Evolutionary conservation across 2,797 vertebrate species (phyloP), one percentile per base, ranked within the genome.

Genomic region (Borostomias antarcticus): DNA sequence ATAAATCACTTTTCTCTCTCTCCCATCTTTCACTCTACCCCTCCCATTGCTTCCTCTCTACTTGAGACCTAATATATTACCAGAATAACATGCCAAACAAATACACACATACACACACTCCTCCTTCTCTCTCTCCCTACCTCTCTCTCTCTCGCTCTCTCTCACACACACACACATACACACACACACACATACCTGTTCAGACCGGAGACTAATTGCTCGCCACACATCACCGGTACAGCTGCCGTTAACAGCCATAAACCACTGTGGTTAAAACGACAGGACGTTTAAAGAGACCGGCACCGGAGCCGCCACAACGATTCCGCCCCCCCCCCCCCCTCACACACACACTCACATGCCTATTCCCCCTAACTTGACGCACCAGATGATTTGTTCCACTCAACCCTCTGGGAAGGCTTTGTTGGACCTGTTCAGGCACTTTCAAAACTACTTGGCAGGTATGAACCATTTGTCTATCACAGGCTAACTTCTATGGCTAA

Each of bases 121-220:
- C n/a, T 43, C 13, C n/a, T 43, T 17, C 40, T 43, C 40, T 17
- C 37, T 17, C 40, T 43, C 11, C 11, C 10, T 21, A 11, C 9
- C n/a, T 50, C n/a, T 21, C 21, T 8, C n/a, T 50, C n/a, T 21
- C 50, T 11, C 50, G 48, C 10, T n/a, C 10, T 10, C 19, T 1
- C 50, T 10, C 47, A 53, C 25, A 62, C 33, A 52, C 43, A 50
- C 37, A 50, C 64, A 58, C 51, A 32, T 11, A 50, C 23, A 50
- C 21, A 58, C 29, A 64, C 57, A 70, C 62, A 35, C 45, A n/a
- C 37, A 5, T 17, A 43, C 15, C 40, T 43, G 40, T n/a, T n/a
- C 40, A 17, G 40, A 43, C 40, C 40, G n/a, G 13, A 43, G 40
- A 43, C 40, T 43, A 43, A 43, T 43, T 43, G 40, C 40, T 43